These are phyloP conservation scores for Grammomys surdaster DNA, from an alignment of 2,113 vertebrate species.

Conservation along the genomic window DNA sequence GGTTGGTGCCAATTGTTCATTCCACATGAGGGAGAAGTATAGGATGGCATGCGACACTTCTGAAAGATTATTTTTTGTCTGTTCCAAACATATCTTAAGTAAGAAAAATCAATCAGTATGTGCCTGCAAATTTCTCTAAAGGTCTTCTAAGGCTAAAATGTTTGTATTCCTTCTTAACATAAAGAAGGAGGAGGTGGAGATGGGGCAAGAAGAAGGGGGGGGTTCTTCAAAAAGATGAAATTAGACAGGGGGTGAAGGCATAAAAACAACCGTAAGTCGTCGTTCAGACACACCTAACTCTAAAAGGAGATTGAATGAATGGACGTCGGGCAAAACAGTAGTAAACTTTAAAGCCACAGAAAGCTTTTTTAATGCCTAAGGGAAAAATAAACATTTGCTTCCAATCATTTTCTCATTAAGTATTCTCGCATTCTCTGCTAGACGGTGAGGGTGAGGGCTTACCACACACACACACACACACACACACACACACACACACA, in stretches of 20 bases:
- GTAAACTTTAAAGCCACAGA: slow-evolving; percentile 80
- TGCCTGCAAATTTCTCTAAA: slow-evolving; percentile 22
- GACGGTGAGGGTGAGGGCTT: slow-evolving; percentile 53
- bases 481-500: slow-evolving; percentile 36
- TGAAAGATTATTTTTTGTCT: slow-evolving; percentile 4
- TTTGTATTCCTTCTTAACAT: slow-evolving; percentile 50
- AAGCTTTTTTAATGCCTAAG: slow-evolving; percentile 80
- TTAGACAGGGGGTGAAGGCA: background rate
- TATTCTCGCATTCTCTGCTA: slow-evolving; percentile 67
- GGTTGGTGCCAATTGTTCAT: background rate
- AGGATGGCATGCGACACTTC: slow-evolving; percentile 4
- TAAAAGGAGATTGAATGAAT: slow-evolving; percentile 67
- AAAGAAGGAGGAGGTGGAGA: background rate
- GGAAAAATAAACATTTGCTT: slow-evolving; percentile 82
- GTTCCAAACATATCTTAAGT: background rate
- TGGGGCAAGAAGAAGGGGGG: background rate
- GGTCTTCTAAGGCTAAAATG: background rate
- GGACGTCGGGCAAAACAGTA: slow-evolving; percentile 77
- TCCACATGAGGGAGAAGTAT: background rate
- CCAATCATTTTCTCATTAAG: slow-evolving; percentile 80
- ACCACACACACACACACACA: slow-evolving; percentile 12
- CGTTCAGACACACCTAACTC: slow-evolving; percentile 48
- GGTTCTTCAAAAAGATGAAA: background rate
- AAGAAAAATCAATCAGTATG: background rate
- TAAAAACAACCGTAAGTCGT: slow-evolving; percentile 58